Percentiles rank a stretch among this genome's conserved stretches.
These are phyloP conservation scores for Tiliqua scincoides DNA, from an alignment of 2,113 vertebrate genomes.

Conservation along the genomic window DNA sequence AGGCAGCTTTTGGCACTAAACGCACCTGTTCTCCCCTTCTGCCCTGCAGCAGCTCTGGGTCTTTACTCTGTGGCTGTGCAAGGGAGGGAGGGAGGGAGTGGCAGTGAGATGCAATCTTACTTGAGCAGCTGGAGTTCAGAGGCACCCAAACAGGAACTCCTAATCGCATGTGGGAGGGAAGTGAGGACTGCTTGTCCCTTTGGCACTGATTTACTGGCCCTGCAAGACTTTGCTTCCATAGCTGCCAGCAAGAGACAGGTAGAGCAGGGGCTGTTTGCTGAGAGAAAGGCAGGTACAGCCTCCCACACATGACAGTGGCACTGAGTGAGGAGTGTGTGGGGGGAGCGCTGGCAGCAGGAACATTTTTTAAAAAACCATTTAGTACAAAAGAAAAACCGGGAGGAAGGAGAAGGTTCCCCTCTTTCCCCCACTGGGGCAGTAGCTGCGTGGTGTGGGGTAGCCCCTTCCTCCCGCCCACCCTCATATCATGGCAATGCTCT, in stretches of 20 bases:
- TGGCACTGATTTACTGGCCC: not conserved
- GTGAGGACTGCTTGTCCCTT: not conserved
- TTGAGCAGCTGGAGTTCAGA: not conserved
- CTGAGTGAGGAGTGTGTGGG: not conserved
- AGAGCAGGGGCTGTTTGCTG: no score
- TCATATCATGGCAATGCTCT: slow-evolving; percentile 89
- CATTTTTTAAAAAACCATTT: slow-evolving; percentile 52
- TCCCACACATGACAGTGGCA: not conserved
- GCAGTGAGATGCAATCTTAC: not conserved
- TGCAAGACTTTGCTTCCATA: not conserved
- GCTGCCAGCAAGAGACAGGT: not conserved
- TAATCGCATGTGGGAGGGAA: no score
- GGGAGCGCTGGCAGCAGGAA: not conserved
- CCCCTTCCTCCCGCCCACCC: not conserved
- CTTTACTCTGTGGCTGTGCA: no score
- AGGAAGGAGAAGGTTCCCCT: not conserved
- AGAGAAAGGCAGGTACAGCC: not conserved
- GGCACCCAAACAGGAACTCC: not conserved
- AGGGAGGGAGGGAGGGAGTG: not conserved
- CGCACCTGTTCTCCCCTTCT: not conserved
- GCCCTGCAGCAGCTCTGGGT: not conserved
- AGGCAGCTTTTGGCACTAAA: not conserved
- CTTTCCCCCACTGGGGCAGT: not conserved
- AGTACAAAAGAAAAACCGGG: slow-evolving; percentile 65
- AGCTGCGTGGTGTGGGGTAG: not conserved